Evolutionary conservation across 1,140 invertebrate genomes (phyloP), one percentile per base, ranked within the genome.

Genomic region (Drosophila trapezifrons): DNA sequence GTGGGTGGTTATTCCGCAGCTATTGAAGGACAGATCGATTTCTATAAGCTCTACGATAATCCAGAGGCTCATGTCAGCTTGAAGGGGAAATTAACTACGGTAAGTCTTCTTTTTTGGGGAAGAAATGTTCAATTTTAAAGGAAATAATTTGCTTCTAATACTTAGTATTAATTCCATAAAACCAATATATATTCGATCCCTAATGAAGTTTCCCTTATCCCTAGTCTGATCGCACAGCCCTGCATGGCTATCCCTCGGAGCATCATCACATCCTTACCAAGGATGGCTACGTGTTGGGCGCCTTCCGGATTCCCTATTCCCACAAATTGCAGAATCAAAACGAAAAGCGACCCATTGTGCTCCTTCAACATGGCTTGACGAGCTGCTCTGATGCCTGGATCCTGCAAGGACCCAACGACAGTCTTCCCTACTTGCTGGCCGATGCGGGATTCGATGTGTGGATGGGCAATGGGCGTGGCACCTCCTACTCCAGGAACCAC

Each of bases 371-470:
- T 84, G 97, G 96, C 0, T 85, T 97, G 7, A 89, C 96, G 0
- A 94, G 94, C 9, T 95, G 95, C 76, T 96, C 96, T 2, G 94
- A 95, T 2, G 95, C 96, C 83, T 97, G 94, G 94, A 92, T 97
- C 4, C 89, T 96, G 2, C 93, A 94, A 58, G 95, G 95, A 27
- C 94, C 94, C 10, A 79, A 93, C 12, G 94, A 95, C 81, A 93
- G 93, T 4, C 55, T 91, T 60, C 72, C 92, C 7, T 94, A 92
- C 69, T 70, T 95, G 3, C 80, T 96, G 35, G 94, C 95, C 0
- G 95, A 96, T 81, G 93, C 93, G 0, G 96, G 96, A 0, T 96
- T 94, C 58, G 96, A 97, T 91, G 94, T 97, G 9, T 90, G 13
- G 52, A 95, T 51, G 56, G 93, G 94, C 3, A 96, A 95, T 84